phyloP scores from a whole-genome alignment of 2,797 vertebrate species.

The Enteromius paludinosus region DNA sequence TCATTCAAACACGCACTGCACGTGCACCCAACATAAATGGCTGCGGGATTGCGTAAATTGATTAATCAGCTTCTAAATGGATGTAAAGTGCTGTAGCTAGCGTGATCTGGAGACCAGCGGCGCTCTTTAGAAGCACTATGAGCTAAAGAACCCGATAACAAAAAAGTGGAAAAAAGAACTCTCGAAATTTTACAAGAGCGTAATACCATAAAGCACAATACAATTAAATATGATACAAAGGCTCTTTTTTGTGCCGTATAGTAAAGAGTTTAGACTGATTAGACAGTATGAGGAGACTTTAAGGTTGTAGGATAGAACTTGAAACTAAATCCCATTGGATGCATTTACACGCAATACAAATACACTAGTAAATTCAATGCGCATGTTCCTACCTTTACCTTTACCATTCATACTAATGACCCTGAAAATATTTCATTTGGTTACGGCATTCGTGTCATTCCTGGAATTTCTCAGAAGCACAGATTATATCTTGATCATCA shows the following conservation, averaged over 20 bases:
- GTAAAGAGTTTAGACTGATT: not conserved
- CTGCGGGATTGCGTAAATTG: slow-evolving; percentile 68
- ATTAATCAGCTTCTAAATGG: slow-evolving; percentile 81
- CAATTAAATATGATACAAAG: slow-evolving; percentile 37
- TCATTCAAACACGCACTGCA: slow-evolving; percentile 65
- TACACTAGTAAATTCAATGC: not conserved
- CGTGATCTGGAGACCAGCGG: slow-evolving; percentile 61
- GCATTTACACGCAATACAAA: not conserved
- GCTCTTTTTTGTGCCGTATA: slow-evolving; percentile 26
- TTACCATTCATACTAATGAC: not conserved
- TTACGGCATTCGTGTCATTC: not conserved
- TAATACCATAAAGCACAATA: slow-evolving; percentile 49
- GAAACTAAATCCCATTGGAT: not conserved
- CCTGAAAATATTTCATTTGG: not conserved
- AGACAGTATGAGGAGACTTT: slow-evolving; percentile 21
- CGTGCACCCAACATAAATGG: slow-evolving; percentile 47
- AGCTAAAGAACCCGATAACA: slow-evolving; percentile 31
- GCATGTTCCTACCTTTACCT: not conserved
- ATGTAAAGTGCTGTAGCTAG: slow-evolving; percentile 72
- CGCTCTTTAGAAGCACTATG: slow-evolving; percentile 63
- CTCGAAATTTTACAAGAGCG: slow-evolving; percentile 31
- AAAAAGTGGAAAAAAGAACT: slow-evolving; percentile 31
- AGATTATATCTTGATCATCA: not conserved
- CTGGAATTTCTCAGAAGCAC: not conserved
- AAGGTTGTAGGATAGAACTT: not conserved